A percentile compares a stretch with the other conserved stretches of the same genome.
Conservation (phyloP, 2,888 invertebrate genomes). For the Rhagium mordax region DNA sequence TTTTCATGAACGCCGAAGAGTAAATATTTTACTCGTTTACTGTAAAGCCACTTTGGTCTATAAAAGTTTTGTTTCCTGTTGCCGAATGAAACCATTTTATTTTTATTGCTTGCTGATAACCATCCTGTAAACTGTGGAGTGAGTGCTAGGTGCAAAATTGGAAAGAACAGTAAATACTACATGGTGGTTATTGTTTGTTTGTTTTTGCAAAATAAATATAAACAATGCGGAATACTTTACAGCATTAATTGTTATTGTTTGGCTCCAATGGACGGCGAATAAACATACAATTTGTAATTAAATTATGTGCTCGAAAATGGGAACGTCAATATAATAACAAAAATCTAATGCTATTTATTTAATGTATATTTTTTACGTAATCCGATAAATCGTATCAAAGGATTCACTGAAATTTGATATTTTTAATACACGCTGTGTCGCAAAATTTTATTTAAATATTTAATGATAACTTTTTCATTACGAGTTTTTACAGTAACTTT, state of each 20-base stretch:
- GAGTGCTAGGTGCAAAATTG: slow-evolving; percentile 27
- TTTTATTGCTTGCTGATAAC: slow-evolving; percentile 21
- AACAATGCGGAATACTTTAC: slow-evolving; percentile 31
- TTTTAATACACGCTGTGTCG: no score
- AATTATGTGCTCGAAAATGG: not conserved
- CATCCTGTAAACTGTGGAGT: slow-evolving; percentile 7
- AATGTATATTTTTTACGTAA: not conserved
- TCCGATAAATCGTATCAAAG: no score
- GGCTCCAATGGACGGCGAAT: slow-evolving; percentile 17
- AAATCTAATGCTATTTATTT: not conserved
- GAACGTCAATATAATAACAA: slow-evolving; percentile 12
- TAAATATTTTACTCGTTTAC: slow-evolving; percentile 10
- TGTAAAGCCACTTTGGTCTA: not conserved
- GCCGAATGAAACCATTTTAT: slow-evolving; percentile 19
- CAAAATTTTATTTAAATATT: slow-evolving; percentile 3
- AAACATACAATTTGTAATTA: slow-evolving; percentile 19
- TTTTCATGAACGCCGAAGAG: not conserved
- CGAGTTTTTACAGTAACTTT: slow-evolving; percentile 4
- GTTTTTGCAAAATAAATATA: slow-evolving; percentile 23
- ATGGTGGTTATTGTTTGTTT: slow-evolving; percentile 5
- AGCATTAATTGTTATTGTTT: slow-evolving; percentile 23
- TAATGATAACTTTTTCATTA: not conserved
- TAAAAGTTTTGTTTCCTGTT: slow-evolving; percentile 15
- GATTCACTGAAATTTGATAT: no score
- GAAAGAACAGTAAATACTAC: slow-evolving; percentile 20